Evolutionary conservation across 2,888 invertebrate species (phyloP).

Genomic region (Alsophila aescularia): DNA sequence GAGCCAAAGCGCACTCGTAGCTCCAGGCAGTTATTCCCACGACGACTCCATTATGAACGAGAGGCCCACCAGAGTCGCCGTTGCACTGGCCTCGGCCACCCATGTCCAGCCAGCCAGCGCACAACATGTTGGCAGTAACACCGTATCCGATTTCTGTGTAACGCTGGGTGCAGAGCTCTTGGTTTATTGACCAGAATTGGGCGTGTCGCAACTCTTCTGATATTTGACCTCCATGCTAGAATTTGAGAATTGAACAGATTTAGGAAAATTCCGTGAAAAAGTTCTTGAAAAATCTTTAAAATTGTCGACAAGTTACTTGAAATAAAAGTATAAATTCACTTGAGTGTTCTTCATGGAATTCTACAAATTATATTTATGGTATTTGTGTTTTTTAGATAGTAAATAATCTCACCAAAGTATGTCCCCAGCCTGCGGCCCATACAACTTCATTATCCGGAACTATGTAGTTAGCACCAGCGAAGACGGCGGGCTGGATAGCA

Average conservation of each 20-base stretch:
- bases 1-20: conserved; percentile 40
- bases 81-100: conserved; percentile 59
- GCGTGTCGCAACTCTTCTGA: conserved; percentile 44
- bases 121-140: conserved; percentile 44
- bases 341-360: no score
- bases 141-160: conserved; percentile 18
- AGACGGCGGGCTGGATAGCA: conserved; percentile 44
- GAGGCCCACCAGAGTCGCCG: conserved; percentile 59
- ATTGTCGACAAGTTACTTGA: no score
- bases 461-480: conserved; percentile 51
- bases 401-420: background rate
- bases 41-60: conserved; percentile 51
- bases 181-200: conserved; percentile 49
- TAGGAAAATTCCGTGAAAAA: no score
- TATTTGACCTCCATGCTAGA: conserved; percentile 11
- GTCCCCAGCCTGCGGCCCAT: conserved; percentile 70
- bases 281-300: no score
- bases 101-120: conserved; percentile 44
- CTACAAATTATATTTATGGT: no score
- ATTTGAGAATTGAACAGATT: conserved; percentile 30
- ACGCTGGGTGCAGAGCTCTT: conserved; percentile 35
- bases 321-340: no score
- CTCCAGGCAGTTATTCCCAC: conserved; percentile 35
- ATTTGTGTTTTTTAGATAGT: no score
- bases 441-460: conserved; percentile 52